Percentiles rank a stretch among this genome's conserved stretches.
Evolutionary conservation across 2,888 invertebrate species (phyloP).

Genomic region (Deilephila porcellus): DNA sequence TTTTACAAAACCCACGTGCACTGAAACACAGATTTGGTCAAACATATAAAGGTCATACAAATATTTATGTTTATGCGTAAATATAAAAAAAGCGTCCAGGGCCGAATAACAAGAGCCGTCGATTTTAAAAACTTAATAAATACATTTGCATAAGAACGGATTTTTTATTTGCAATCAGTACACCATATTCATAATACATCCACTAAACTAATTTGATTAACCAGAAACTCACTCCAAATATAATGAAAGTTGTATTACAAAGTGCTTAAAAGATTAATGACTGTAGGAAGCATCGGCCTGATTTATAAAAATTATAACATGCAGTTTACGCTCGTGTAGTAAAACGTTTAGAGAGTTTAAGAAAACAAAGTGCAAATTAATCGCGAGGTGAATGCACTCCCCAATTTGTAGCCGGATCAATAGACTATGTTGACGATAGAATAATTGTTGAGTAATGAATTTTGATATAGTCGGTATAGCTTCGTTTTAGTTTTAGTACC

Average conservation of each 20-base stretch:
- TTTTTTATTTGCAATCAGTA: too few species aligned
- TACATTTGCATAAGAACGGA: too few species aligned
- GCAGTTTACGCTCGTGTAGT: neutral
- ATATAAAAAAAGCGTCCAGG: too few species aligned
- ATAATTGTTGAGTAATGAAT: constrained; percentile 9
- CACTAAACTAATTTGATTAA: neutral
- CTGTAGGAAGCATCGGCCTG: neutral
- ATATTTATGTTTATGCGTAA: too few species aligned
- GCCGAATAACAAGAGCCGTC: too few species aligned
- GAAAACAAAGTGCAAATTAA: constrained; percentile 48
- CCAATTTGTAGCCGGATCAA: constrained; percentile 35
- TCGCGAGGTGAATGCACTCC: constrained; percentile 54
- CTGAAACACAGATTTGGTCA: too few species aligned
- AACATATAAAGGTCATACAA: too few species aligned
- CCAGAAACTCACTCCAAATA: neutral
- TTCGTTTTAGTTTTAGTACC: neutral
- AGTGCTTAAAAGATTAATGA: neutral
- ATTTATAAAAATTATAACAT: neutral
- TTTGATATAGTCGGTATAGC: neutral
- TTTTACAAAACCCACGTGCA: too few species aligned
- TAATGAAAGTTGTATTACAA: neutral
- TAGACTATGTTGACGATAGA: constrained; percentile 10
- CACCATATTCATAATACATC: too few species aligned
- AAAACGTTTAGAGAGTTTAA: constrained; percentile 31
- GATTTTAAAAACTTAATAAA: too few species aligned